These are phyloP conservation scores for Dolichopus griseipennis DNA, from an alignment of 2,888 invertebrate species.

Conservation along the genomic window DNA sequence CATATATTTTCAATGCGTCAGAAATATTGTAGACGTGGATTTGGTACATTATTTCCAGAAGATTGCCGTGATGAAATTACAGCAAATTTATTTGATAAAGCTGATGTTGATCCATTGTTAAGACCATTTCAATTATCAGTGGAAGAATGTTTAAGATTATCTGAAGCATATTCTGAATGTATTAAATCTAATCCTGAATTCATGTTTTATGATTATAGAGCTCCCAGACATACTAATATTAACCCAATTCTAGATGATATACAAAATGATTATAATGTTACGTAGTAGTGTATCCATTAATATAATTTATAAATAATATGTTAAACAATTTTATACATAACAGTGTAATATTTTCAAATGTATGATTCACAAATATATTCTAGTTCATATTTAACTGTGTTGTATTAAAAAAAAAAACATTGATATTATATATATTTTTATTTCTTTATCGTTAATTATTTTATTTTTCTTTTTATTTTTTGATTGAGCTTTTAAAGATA, in stretches of 20 bases:
- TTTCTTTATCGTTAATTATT: too few relatives aligned
- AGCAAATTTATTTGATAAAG: slow-evolving; percentile 55
- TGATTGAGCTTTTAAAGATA: too few relatives aligned
- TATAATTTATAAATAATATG: too few relatives aligned
- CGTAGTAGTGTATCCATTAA: too few relatives aligned
- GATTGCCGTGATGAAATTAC: slow-evolving; percentile 56
- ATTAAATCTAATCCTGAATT: slow-evolving; percentile 59
- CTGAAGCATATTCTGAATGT: slow-evolving; percentile 66
- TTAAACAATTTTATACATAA: too few relatives aligned
- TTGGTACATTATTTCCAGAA: slow-evolving; percentile 66
- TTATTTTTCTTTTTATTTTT: too few relatives aligned
- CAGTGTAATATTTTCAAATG: too few relatives aligned
- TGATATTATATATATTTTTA: too few relatives aligned
- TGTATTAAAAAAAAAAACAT: too few relatives aligned
- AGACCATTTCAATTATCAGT: slow-evolving; percentile 68
- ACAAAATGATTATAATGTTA: too few relatives aligned
- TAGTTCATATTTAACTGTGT: too few relatives aligned
- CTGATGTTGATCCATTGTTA: slow-evolving; percentile 61
- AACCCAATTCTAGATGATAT: neutral
- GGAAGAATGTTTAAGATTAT: slow-evolving; percentile 67
- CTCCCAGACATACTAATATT: slow-evolving; percentile 31
- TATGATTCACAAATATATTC: too few relatives aligned
- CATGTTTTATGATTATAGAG: slow-evolving; percentile 60
- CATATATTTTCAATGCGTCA: slow-evolving; percentile 82
- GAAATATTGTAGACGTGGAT: slow-evolving; percentile 66